Evolutionary conservation across 23 tunicate genomes (phyloP), one percentile per base, ranked within the genome.

Genomic region (Trididemnum miniatum): DNA sequence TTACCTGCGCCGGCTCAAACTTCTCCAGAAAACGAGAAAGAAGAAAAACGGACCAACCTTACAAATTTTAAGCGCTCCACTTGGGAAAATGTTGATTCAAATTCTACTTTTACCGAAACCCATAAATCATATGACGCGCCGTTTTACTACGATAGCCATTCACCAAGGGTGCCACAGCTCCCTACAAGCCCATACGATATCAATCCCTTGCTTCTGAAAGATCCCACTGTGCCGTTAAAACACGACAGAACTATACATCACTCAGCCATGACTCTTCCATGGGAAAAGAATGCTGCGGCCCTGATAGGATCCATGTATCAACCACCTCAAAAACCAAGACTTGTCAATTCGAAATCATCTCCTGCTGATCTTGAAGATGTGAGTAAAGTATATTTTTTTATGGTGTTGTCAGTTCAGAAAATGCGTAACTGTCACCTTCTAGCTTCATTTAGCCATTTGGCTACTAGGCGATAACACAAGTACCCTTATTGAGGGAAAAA

Each of bases 331-430:
- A 73, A 39, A 39, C 12, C 25, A 7, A 31, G 75, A 73, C 29
- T 26, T 15, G 57, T 38, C 9, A 38, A 37, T 22, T 20, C 59
- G 31, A 85, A 85, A 34, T 67, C 89, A 20, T 79, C 89, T 29
- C 89, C 89, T 0, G 89, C 64, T 31, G 89, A 77, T 65, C 73
- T 85, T 20, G 89, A 85, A 0, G 89, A 85, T 2, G 89, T 85
- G 35, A 85, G 89, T 7, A 15, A 44, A 7, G n/a, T n/a, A n/a
- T n/a, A n/a, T n/a, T n/a, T n/a, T n/a, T n/a, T n/a, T n/a, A n/a
- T n/a, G n/a, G n/a, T n/a, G n/a, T n/a, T n/a, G n/a, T n/a, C n/a
- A n/a, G n/a, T n/a, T n/a, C n/a, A n/a, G n/a, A n/a, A n/a, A n/a
- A n/a, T n/a, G n/a, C n/a, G n/a, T n/a, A n/a, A n/a, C n/a, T n/a